Evolutionary conservation across 2,113 vertebrate species (phyloP), one percentile per base, ranked within the genome.

Genomic region (Embiotoca jacksoni): DNA sequence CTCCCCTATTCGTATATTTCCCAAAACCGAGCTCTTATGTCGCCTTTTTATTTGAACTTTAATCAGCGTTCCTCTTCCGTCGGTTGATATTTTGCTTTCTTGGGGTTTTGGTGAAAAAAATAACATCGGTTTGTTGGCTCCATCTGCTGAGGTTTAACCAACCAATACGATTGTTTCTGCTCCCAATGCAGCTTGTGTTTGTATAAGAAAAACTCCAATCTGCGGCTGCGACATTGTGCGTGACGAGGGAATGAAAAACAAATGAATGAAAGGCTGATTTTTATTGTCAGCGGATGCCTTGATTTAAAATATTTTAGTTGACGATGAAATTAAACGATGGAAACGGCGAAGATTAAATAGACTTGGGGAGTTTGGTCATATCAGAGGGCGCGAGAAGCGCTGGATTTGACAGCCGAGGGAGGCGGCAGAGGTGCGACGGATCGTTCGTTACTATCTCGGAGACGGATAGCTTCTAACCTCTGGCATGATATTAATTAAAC

Each of bases 131-230:
- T 59, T 89, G 82, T 90, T 85, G 76, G 60, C 83, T 85, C 23
- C 37, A 78, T 31, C 52, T 83, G 67, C 76, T 78, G 62, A 75
- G 60, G 58, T 88, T 92, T 86, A 89, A 89, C 86, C 78, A 88
- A 79, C 80, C 89, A 81, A 69, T 72, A 52, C 78, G 85, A 90
- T 85, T 83, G 83, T 86, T 87, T 79, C 39, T 82, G 72, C 75
- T 74, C 81, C 57, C 69, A 46, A 15, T 70, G 85, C 85, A 88
- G 85, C 87, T 23, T 91, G 87, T 87, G 87, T 89, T 92, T 91
- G 85, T 78, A 54, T 10, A 80, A 73, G 30, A 6, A 57, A 87
- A 88, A 87, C 64, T 78, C 68, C 87, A 84, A 82, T 82, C 79
- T 89, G 77, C 54, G 66, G 65, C 64, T 63, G 81, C 55, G 61